Evolutionary conservation across 2,888 invertebrate genomes (phyloP).

Genomic region (Micropterix aruncella): DNA sequence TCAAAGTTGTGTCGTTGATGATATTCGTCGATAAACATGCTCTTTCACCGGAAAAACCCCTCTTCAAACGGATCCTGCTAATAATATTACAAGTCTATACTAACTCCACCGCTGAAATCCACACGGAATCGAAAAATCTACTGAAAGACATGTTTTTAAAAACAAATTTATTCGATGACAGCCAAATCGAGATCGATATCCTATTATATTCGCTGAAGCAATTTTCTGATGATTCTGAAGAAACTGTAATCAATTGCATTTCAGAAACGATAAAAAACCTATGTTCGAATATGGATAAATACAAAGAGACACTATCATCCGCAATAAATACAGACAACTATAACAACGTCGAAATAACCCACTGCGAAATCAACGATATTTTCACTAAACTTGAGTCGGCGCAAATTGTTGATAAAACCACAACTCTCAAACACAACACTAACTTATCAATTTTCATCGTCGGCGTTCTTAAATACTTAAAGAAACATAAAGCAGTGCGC

Average conservation of each 20-base stretch:
- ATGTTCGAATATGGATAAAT: slow-evolving; percentile 5
- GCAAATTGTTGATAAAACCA: slow-evolving; percentile 8
- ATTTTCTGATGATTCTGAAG: background rate
- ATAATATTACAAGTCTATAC: slow-evolving; percentile 42
- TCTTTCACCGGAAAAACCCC: slow-evolving; percentile 32
- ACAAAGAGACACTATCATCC: slow-evolving; percentile 3
- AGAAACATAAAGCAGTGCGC: background rate
- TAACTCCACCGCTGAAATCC: slow-evolving; percentile 23
- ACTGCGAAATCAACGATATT: background rate
- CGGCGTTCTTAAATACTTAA: slow-evolving; percentile 7
- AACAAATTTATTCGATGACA: slow-evolving; percentile 49
- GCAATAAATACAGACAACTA: background rate
- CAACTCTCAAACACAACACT: background rate
- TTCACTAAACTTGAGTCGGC: background rate
- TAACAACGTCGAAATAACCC: background rate
- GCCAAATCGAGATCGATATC: slow-evolving; percentile 49
- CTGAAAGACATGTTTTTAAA: slow-evolving; percentile 43
- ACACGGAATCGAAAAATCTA: slow-evolving; percentile 37
- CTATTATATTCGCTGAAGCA: slow-evolving; percentile 39
- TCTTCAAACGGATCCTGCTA: slow-evolving; percentile 38
- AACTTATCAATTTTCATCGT: slow-evolving; percentile 8
- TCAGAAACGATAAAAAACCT: slow-evolving; percentile 14
- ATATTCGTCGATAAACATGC: slow-evolving; percentile 31
- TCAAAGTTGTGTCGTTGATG: slow-evolving; percentile 33
- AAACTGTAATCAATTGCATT: background rate